Base-by-base conservation (phyloP, 1,140 invertebrate genomes). In the Panagrolaimus sp. region DNA sequence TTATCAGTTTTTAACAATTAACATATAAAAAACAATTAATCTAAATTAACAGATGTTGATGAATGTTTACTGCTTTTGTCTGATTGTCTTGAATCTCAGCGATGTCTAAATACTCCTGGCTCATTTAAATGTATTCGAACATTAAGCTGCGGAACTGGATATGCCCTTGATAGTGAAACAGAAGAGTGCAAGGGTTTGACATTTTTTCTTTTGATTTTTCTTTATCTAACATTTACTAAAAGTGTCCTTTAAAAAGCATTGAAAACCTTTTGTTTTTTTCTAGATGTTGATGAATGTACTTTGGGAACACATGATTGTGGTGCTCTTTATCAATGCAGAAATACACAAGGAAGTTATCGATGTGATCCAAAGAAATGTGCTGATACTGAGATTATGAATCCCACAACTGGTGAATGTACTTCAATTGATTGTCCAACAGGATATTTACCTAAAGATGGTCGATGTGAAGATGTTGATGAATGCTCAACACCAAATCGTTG, bases 111-210 rank as follows among this genome's bases (percentile, higher is more conserved):
- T 57, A 80, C 78, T 27, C 82, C 80, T 16, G 82, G 80, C 47
- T 82, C 78, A 23, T 82, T 74, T 68, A 82, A 82, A 14, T 95
- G 93, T 81, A 88, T 92, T 14, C 82, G 91, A 47, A 89, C 89
- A 31, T 87, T 90, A 23, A 89, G 90, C 0, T 98, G 95, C 84
- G 95, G 95, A 0, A 98, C 93, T 0, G 95, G 96, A 0, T 98
- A 98, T 79, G 94, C 92, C 0, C 84, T 97, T 3, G 94, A 97
- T 80, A 89, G 90, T 8, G 87, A 89, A 9, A 91, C 90, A 4
- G 89, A 91, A 67, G 85, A 88, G 69, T 97, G 94, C 84, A 20
- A 16, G 20, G 43, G 64, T 47, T 51, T 66, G 44, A 66, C 16
- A 38, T 66, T 27, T 66, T 5, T 47, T 27, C 14, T 44, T 27